Evolutionary conservation across 2,888 invertebrate genomes (phyloP), one percentile per base, ranked within the genome.

Genomic region (Ectobius pallidus): DNA sequence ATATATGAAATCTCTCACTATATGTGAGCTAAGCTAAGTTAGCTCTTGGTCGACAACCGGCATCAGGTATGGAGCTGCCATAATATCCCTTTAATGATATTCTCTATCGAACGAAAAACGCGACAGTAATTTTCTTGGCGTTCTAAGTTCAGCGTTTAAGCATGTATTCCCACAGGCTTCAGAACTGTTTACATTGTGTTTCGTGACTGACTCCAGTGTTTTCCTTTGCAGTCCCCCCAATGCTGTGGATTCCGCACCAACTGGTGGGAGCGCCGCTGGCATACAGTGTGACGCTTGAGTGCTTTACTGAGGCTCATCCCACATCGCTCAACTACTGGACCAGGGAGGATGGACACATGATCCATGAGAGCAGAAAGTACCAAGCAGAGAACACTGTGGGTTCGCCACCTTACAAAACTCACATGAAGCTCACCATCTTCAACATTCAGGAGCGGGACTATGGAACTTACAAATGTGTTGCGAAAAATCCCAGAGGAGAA

Each of bases 251-350:
- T 80, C 94, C 95, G 4, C 93, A 95, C 84, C 95, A 96, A 83
- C 86, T 95, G 77, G 94, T 96, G 44, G 94, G 95, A 32, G 93
- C 93, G 18, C 94, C 94, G 0, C 85, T 93, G 73, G 92, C 91
- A 76, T 93, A 91, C 82, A 92, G 92, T 78, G 92, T 95, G 11
- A 94, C 93, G 3, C 84, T 96, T 75, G 95, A 95, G 84, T 96
- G 96, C 81, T 92, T 92, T 81, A 94, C 95, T 6, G 96, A 96
- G 84, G 95, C 96, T 1, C 93, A 95, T 84, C 96, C 96, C 3
- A 92, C 92, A 34, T 95, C 96, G 18, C 87, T 96, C 73, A 95
- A 95, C 84, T 95, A 94, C 82, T 95, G 95, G 95, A 94, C 94
- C 0, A 85, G 92, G 74, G 94, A 93, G 81, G 93, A 92, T 79